Evolutionary conservation across 64 coral and sea anemone species (phyloP), one percentile per base, ranked within the genome.

Genomic region (Montipora cactus): DNA sequence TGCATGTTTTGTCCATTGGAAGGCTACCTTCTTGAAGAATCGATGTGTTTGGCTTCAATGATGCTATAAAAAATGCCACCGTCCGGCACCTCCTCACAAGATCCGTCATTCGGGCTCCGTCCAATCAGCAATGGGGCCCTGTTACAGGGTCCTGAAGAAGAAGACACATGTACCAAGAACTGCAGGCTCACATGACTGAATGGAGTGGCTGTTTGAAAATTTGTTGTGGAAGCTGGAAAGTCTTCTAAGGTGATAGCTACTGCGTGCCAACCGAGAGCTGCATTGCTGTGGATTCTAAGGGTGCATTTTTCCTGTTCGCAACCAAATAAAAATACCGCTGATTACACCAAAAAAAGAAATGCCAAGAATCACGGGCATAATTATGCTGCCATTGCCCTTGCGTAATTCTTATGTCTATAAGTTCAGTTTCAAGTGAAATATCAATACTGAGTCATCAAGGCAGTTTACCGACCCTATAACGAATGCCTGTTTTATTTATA

Each of bases 21-120:
- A 76, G 22, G 23, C 22, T 76, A 92, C 91, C 59, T 64, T 78
- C 91, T 87, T 18, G 52, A 73, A 28, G 91, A 92, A 11, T 92
- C 91, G 14, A 92, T 7, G 59, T 92, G 91, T 49, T 92, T 92
- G 22, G 77, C 91, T 78, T 85, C 91, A 87, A 92, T 78, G 19
- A 9, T 10, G 47, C 57, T 76, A 23, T 61, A 61, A 44, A 86
- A 92, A 2, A 53, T 92, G 4, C n/a, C 10, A 12, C 91, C 91
- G 14, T 66, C 5, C 3, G 25, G 22, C 46, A 87, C 15, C 55
- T 92, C 91, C 51, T 86, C 81, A 87, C 91, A 92, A 10, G 91
- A 92, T 25, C 72, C 91, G 4, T 71, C 49, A 49, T 81, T 66
- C 11, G 81, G 91, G 45, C 53, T 92, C 22, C 71, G 84, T 44